Percentiles rank a stretch among this genome's conserved stretches.
Evolutionary conservation across 2,888 invertebrate species (phyloP).

Genomic region (Calephelis perditalis): DNA sequence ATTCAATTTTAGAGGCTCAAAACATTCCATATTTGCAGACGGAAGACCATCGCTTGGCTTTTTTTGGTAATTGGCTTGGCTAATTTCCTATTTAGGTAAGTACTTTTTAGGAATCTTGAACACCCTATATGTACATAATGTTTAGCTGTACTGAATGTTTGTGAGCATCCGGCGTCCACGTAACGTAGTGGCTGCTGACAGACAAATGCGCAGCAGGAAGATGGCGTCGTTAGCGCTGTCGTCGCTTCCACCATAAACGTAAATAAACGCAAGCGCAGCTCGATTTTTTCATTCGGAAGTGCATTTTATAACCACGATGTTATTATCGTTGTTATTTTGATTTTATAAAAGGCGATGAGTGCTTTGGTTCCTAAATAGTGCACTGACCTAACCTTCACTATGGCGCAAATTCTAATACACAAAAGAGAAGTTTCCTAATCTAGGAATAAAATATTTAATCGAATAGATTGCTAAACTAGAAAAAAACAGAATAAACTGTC

Average conservation of each 20-base stretch:
- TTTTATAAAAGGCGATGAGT: constrained; percentile 1
- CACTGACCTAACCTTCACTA: not conserved
- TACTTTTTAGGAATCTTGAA: constrained; percentile 4
- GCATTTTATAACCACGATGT: constrained; percentile 28
- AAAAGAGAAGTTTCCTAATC: no score
- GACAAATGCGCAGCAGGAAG: constrained; percentile 70
- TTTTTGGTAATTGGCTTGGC: no score
- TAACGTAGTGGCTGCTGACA: constrained; percentile 46
- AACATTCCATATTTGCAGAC: no score
- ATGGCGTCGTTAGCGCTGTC: constrained; percentile 69
- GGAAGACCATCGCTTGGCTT: no score
- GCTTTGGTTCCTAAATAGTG: not conserved
- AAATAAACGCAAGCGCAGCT: constrained; percentile 46
- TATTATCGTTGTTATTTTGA: constrained; percentile 11
- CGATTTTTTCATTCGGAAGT: constrained; percentile 42
- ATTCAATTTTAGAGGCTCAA: no score
- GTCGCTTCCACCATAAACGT: constrained; percentile 47
- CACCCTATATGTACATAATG: constrained; percentile 1
- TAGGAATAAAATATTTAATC: no score
- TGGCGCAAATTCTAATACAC: no score
- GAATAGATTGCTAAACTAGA: no score
- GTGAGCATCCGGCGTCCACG: constrained; percentile 61
- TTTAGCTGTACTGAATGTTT: constrained; percentile 33
- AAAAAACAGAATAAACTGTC: no score
- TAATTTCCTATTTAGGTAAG: no score